A percentile compares a stretch with the other conserved stretches of the same genome.
phyloP scores from a whole-genome alignment of 2,797 vertebrate genomes.

The Silurus aristotelis region DNA sequence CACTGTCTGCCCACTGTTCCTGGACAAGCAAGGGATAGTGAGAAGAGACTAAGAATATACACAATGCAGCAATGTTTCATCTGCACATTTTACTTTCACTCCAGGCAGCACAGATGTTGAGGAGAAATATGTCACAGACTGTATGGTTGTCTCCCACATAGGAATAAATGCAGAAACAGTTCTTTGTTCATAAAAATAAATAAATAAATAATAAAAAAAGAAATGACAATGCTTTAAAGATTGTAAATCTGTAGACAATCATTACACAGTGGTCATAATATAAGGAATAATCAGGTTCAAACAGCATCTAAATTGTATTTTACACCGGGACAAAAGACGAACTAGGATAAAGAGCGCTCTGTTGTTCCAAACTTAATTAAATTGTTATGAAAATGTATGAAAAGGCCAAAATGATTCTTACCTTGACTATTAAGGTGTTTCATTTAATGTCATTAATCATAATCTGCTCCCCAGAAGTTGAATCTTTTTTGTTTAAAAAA shows the following conservation, averaged over 20 bases:
- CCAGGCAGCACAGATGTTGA: constrained; percentile 38
- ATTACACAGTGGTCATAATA: not conserved
- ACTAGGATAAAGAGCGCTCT: too few species aligned
- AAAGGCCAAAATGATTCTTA: not conserved
- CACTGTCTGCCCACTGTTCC: not conserved
- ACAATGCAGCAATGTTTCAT: constrained; percentile 26
- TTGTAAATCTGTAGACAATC: not conserved
- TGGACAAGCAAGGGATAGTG: not conserved
- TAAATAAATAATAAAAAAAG: not conserved
- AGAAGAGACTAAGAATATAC: not conserved
- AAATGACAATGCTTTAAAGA: not conserved
- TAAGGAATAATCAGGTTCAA: not conserved
- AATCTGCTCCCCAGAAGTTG: not conserved
- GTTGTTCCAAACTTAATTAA: not conserved
- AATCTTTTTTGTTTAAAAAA: not conserved
- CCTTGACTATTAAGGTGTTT: not conserved
- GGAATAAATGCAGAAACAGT: not conserved
- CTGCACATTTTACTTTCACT: constrained; percentile 11
- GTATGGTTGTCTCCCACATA: constrained; percentile 1
- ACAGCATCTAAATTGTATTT: not conserved
- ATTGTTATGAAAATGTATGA: not conserved
- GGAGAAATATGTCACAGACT: constrained; percentile 17
- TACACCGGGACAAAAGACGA: not conserved
- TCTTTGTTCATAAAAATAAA: not conserved
- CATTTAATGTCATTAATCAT: not conserved